Conservation (phyloP, 2,797 vertebrate genomes). For the Gadopsis bispinosus region DNA sequence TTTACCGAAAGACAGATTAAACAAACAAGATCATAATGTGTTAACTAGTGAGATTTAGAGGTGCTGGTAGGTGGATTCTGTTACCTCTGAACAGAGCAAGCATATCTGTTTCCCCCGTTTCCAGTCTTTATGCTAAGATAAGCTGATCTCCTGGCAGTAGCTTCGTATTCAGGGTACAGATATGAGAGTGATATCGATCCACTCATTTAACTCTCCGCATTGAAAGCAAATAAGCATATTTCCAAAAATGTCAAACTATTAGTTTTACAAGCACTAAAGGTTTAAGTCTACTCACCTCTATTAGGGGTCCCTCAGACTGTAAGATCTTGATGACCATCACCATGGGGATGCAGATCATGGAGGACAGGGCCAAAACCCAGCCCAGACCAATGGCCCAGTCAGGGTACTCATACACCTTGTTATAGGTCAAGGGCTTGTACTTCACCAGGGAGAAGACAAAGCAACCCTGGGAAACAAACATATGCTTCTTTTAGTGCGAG, state of each 20-base stretch:
- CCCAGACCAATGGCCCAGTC: slow-evolving; percentile 96
- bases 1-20: background rate
- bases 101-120: background rate
- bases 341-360: slow-evolving; percentile 97
- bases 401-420: slow-evolving; percentile 95
- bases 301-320: slow-evolving; percentile 92
- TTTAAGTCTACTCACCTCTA: slow-evolving; percentile 86
- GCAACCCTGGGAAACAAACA: slow-evolving; percentile 87
- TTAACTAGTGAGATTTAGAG: background rate
- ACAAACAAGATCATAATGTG: background rate
- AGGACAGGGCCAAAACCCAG: slow-evolving; percentile 93
- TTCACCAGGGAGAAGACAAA: slow-evolving; percentile 97
- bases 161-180: background rate
- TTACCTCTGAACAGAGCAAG: background rate
- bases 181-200: background rate
- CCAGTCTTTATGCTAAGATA: background rate
- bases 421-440: slow-evolving; percentile 97
- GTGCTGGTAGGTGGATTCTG: background rate
- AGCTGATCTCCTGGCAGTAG: background rate
- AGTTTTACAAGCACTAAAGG: background rate
- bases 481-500: slow-evolving; percentile 23
- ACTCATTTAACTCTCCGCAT: background rate
- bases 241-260: background rate
- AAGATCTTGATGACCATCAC: slow-evolving; percentile 94
- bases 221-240: background rate